A percentile compares a stretch with the other conserved stretches of the same genome.
phyloP scores from a whole-genome alignment of 2,113 vertebrate genomes.

The Sakesphorus luctuosus region DNA sequence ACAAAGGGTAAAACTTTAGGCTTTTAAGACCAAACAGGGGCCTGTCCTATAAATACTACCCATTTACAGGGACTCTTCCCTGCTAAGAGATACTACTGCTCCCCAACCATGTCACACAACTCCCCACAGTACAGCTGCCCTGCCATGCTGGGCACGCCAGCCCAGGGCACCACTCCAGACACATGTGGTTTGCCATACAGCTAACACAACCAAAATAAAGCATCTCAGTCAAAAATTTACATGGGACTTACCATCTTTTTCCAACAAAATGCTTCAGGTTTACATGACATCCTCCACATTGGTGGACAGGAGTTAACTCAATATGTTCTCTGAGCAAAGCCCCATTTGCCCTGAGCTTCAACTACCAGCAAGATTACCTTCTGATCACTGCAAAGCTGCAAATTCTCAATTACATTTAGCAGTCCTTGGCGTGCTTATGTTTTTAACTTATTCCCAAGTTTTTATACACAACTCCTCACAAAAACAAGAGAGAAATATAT shows the following conservation, averaged over 20 bases:
- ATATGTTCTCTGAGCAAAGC: background rate
- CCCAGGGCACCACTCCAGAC: background rate
- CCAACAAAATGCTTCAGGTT: background rate
- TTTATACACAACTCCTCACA: background rate
- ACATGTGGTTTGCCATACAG: background rate
- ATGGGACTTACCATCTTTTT: background rate
- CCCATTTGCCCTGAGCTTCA: background rate
- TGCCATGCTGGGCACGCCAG: accelerated
- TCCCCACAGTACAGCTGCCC: accelerated
- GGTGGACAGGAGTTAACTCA: background rate
- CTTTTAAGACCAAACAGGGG: background rate
- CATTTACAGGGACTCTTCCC: background rate
- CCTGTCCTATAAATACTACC: background rate
- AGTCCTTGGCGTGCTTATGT: background rate
- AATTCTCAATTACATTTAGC: background rate
- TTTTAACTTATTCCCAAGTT: background rate
- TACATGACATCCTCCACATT: background rate
- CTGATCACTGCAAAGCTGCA: background rate
- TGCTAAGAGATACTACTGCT: background rate
- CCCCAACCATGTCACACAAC: background rate
- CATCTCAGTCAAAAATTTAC: background rate
- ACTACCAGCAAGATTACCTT: background rate
- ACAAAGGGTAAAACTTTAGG: background rate
- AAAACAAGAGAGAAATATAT: background rate
- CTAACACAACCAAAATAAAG: background rate